Evolutionary conservation across 2,888 invertebrate genomes (phyloP).

Genomic region (Phengaris arion): DNA sequence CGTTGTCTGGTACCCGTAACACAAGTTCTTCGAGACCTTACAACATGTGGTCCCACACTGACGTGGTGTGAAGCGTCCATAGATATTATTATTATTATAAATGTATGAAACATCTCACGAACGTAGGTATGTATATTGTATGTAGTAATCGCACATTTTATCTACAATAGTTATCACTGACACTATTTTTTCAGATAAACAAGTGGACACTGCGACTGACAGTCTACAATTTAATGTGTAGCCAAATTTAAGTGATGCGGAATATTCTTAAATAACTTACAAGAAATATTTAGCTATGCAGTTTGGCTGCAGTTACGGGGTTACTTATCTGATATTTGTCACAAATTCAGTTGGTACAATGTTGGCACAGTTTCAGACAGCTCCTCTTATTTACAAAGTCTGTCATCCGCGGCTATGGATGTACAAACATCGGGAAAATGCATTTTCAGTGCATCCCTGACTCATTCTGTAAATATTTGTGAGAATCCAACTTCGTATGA

Average conservation of each 20-base stretch:
- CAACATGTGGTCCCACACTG: too few species aligned
- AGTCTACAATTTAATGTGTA: background rate
- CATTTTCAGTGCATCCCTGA: constrained; percentile 24
- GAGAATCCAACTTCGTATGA: background rate
- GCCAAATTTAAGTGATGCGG: background rate
- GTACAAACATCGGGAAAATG: constrained; percentile 11
- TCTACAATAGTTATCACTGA: constrained; percentile 5
- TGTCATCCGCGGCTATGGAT: constrained; percentile 5
- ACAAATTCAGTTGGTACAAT: background rate
- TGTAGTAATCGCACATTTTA: background rate
- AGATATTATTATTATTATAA: too few species aligned
- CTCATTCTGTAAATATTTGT: constrained; percentile 1
- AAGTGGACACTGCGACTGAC: constrained; percentile 6
- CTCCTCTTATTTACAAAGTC: constrained; percentile 10
- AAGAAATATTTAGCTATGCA: background rate
- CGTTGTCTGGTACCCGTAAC: too few species aligned
- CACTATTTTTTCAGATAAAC: constrained; percentile 2
- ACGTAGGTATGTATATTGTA: too few species aligned
- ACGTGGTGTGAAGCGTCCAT: too few species aligned
- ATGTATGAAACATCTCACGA: background rate
- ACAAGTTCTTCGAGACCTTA: too few species aligned
- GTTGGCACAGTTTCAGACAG: constrained; percentile 22
- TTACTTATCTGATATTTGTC: background rate
- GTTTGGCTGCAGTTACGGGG: background rate
- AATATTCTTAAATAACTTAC: background rate